phyloP scores from a whole-genome alignment of 1,140 invertebrate genomes.

The Branchinecta lindahli region DNA sequence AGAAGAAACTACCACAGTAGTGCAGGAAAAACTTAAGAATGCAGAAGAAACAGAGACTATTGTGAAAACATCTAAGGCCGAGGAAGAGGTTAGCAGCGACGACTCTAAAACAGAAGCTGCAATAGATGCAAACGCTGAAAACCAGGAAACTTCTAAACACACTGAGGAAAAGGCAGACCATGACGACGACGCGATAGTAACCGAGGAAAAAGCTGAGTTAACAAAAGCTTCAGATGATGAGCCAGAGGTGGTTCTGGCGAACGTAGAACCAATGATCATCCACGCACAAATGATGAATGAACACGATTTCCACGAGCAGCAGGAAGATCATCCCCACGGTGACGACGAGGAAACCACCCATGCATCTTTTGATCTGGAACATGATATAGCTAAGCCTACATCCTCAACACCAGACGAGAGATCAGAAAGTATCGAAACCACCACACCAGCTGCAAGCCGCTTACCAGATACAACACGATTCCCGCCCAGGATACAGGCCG shows the following conservation, averaged over 20 bases:
- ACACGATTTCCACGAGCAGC: background rate
- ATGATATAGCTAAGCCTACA: slow-evolving; percentile 1
- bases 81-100: no score
- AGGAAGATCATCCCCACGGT: background rate
- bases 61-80: no score
- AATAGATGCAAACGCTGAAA: background rate
- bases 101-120: background rate
- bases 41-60: no score
- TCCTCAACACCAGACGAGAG: background rate
- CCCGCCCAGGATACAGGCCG: background rate
- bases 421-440: background rate
- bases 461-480: background rate
- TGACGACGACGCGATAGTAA: background rate
- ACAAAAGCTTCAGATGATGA: background rate
- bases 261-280: background rate
- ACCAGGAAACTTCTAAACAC: background rate
- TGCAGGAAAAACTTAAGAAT: no score
- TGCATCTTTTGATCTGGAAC: background rate
- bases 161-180: background rate
- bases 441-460: background rate
- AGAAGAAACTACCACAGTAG: no score
- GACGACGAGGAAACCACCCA: background rate
- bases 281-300: background rate
- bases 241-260: background rate
- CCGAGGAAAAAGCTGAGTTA: background rate